Evolutionary conservation across 2,113 vertebrate genomes (phyloP), one percentile per base, ranked within the genome.

Genomic region (Anser cygnoides): DNA sequence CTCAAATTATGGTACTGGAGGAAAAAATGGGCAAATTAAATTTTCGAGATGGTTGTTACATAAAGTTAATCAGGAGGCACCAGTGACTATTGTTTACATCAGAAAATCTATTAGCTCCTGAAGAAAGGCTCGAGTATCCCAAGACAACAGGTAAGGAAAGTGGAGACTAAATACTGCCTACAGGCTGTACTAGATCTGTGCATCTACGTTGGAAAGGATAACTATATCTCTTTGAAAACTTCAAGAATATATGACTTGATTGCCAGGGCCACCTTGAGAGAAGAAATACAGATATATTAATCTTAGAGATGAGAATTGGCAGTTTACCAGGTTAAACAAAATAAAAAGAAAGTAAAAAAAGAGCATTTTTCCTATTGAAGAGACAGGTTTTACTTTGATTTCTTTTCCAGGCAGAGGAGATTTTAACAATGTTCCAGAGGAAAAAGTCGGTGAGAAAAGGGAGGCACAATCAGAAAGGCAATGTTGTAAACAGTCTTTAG

Each of bases 21-120:
- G 10, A 0, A 3, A 3, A 62, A 92, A n/a, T 3, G 4, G 11
- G 11, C 10, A 71, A 89, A 49, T 15, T 17, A 29, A 33, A 9
- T 21, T 78, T 70, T 80, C 66, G 0, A 25, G 87, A 70, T 29
- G 5, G 26, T 31, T 4, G 13, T 43, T 66, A 58, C 1, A 5
- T 58, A 63, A 92, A 74, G 86, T 58, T 14, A 77, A 44, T 33
- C 10, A 57, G 33, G 11, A 43, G 18, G 10, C 22, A 86, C 4
- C 26, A 77, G 7, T 44, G 23, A 54, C 21, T 46, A 26, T 39
- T 63, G 5, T 43, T 72, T 70, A 18, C 17, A 43, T 61, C 39
- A 80, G 10, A 65, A 94, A 86, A 91, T 0, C 2, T 26, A 50
- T 29, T 12, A 63, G 19, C 72, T 12, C 46, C 57, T 55, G 21